Evolutionary conservation across 2,888 invertebrate species (phyloP), one percentile per base, ranked within the genome.

Genomic region (Eilema griseolum): DNA sequence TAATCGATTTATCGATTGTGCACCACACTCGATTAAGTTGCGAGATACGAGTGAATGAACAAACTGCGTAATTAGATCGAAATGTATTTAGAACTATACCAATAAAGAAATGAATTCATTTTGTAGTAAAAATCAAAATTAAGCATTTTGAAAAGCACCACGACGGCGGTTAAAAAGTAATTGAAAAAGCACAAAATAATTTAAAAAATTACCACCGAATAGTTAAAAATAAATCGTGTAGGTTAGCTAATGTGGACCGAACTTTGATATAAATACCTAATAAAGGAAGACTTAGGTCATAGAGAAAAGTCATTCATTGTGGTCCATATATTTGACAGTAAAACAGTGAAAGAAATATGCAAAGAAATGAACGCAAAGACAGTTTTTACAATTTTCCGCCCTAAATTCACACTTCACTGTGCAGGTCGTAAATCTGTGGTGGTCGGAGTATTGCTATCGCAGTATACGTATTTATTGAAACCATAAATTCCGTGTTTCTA

Each of bases 1-100:
- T 31, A 46, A 69, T 60, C 33, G 75, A 76, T 65, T 61, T 71
- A 73, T 41, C 72, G 79, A 76, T 81, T 81, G 73, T 78, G 75
- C 70, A 66, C 56, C 23, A 71, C 67, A 74, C 71, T 71, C 74
- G 74, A 63, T 69, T 74, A 67, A 75, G 41, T 80, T 81, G 66
- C 66, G 64, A 79, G 77, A 79, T 73, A 80, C 67, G 64, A 76
- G 70, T 52, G 8, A n/a, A 52, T n/a, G n/a, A 52, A 52, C 10
- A 8, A n/a, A 52, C 52, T 20, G n/a, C n/a, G 52, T 52, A 52
- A 20, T 10, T 52, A 52, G 52, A 52, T 10, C n/a, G 8, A 52
- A 52, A n/a, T n/a, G 7, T 52, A 52, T 8, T 52, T n/a, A 5
- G 20, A 46, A 46, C 5, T 2, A 3, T 37, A 33, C 33, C 33